Base-by-base conservation (phyloP, 2,797 vertebrate genomes). In the Clamator glandarius region DNA sequence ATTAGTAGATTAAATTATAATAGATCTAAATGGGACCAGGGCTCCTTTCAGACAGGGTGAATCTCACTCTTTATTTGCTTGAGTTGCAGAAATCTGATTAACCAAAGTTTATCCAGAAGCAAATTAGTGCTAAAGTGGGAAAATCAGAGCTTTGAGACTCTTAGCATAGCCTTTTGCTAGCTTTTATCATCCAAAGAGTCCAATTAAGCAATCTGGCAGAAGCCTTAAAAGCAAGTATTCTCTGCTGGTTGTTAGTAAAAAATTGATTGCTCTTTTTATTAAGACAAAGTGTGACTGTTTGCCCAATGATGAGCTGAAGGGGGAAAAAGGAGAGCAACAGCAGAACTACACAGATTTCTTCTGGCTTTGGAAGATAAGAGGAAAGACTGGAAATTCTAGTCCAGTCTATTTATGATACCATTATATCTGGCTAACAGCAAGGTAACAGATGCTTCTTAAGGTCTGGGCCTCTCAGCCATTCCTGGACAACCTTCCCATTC, bases 1-100 rank as follows among this genome's bases (percentile, higher is more conserved):
- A 83, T 52, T 33, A 54, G n/a, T 8, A 87, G 54, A 46, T 42
- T 1, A 67, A 89, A 84, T 48, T 73, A 59, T 89, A 64, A 73
- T 64, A 57, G 52, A 52, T 44, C 31, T 87, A 74, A 90, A 78
- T 62, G 51, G 48, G 51, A 62, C 46, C 31, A 66, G 16, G 6
- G 19, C 15, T 76, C 36, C 31, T 92, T 92, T 89, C 41, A 92
- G 55, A 19, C 20, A 63, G 59, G 26, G 33, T 75, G 52, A 61
- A 79, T 85, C 84, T 92, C 5, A 4, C 16, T 62, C 18, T 74
- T 66, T 62, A 63, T 82, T 89, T 93, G n/a, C 36, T 31, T 67
- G 52, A 70, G 54, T 83, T 85, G 52, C 48, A 93, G 82, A 93
- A 94, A 87, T 87, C 44, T 91, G 72, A 89, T 93, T 91, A 93